Evolutionary conservation across 1,140 invertebrate genomes (phyloP).

Genomic region (Ips nitidus): DNA sequence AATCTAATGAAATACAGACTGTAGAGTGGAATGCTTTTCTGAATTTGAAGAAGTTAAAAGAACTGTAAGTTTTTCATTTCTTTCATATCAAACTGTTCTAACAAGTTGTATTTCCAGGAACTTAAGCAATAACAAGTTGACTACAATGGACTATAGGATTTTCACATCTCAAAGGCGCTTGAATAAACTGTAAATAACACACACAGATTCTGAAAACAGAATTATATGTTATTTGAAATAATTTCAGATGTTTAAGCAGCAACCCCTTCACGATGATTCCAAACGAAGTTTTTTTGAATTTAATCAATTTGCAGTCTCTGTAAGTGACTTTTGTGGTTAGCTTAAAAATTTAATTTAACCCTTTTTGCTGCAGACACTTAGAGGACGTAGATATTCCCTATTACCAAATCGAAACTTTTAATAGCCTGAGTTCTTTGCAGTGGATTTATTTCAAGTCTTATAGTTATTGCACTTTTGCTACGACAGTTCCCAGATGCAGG

Average conservation of each 20-base stretch:
- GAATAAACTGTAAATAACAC: constrained; percentile 22
- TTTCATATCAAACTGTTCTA: not conserved
- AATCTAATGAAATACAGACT: constrained; percentile 49
- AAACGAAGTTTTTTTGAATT: constrained; percentile 14
- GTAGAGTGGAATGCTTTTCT: constrained; percentile 54
- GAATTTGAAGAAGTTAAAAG: constrained; percentile 53
- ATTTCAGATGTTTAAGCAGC: constrained; percentile 26
- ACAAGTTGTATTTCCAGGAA: no score
- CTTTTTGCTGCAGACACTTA: constrained; percentile 52
- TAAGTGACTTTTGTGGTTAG: constrained; percentile 15
- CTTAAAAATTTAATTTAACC: not conserved
- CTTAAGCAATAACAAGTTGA: no score
- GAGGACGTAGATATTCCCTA: constrained; percentile 60
- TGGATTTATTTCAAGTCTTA: constrained; percentile 71
- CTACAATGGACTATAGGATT: not conserved
- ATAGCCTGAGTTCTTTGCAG: constrained; percentile 55
- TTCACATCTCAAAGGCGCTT: constrained; percentile 7
- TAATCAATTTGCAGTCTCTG: constrained; percentile 19
- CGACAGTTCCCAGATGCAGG: constrained; percentile 62
- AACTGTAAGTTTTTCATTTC: constrained; percentile 56
- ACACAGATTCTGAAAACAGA: not conserved
- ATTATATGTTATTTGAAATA: not conserved
- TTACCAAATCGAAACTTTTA: constrained; percentile 59
- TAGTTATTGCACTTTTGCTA: constrained; percentile 68
- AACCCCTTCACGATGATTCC: constrained; percentile 16